Conservation (phyloP, 2,113 vertebrate species). For the Hyaena hyaena region DNA sequence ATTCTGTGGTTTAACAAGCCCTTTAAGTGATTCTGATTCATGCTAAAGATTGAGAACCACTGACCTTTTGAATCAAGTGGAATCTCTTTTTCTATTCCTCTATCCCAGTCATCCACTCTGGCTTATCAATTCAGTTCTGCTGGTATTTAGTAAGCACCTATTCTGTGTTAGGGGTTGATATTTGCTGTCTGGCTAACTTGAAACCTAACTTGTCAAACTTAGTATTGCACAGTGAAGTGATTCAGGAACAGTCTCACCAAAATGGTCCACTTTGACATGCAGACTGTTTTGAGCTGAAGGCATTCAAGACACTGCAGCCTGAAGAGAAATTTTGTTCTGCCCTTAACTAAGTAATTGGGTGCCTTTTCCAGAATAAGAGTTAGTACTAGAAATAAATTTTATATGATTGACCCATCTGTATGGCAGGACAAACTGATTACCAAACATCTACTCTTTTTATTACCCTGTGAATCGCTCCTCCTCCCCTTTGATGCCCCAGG, state of each 20-base stretch:
- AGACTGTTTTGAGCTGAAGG: background rate
- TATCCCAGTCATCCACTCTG: background rate
- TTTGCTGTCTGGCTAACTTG: background rate
- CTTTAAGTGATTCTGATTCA: background rate
- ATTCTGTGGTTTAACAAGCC: background rate
- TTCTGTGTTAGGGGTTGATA: background rate
- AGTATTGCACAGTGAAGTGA: background rate
- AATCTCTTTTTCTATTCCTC: background rate
- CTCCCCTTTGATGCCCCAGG: background rate
- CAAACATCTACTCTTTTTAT: background rate
- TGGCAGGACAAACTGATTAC: background rate
- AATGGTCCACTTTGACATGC: background rate
- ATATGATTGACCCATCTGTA: background rate
- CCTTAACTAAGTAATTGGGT: background rate
- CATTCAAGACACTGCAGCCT: background rate
- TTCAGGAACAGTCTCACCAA: background rate
- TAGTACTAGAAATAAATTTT: background rate
- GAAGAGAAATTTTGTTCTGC: background rate
- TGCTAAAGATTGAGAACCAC: background rate
- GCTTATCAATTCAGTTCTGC: background rate
- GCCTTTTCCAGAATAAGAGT: background rate
- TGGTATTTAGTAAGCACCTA: background rate
- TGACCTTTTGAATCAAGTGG: background rate
- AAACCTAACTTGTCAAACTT: background rate
- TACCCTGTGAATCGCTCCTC: background rate